These are phyloP conservation scores for Phylloscopus trochilus DNA, from an alignment of 2,113 vertebrate genomes.

Conservation along the genomic window DNA sequence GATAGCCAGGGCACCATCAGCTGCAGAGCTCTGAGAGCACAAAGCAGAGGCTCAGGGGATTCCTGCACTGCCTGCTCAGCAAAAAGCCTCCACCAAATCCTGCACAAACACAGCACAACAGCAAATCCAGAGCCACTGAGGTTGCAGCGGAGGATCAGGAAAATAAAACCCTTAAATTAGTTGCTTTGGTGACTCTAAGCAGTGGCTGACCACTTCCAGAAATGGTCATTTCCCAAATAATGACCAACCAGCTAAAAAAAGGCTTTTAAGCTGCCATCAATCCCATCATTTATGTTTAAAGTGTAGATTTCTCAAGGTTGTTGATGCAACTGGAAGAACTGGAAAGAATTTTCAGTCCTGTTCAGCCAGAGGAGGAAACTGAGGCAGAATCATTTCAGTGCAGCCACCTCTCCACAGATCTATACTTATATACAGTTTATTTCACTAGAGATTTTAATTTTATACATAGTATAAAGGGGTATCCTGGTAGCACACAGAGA, in stretches of 20 bases:
- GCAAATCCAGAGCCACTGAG: neutral
- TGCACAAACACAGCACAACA: neutral
- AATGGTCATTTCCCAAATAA: neutral
- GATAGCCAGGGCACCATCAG: neutral
- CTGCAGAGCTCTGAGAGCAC: neutral
- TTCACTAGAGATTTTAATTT: slow-evolving; percentile 75
- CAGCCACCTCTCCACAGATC: slow-evolving; percentile 21
- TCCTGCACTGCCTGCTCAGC: neutral
- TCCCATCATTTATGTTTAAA: neutral
- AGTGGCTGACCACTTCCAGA: neutral
- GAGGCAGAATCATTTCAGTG: neutral
- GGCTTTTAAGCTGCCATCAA: neutral
- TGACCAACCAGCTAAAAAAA: neutral
- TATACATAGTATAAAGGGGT: slow-evolving; percentile 78
- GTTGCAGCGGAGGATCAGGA: neutral
- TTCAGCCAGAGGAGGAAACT: neutral
- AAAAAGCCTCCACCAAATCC: neutral
- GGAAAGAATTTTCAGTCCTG: neutral
- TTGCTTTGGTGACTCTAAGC: neutral
- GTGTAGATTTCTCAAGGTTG: neutral
- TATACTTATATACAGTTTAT: slow-evolving; percentile 76
- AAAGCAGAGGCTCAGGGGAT: neutral
- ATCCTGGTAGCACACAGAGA: slow-evolving; percentile 71
- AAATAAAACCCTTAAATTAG: neutral
- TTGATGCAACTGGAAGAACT: neutral